Percentiles rank a stretch among this genome's conserved stretches.
These are phyloP conservation scores for Holcopasites calliopsidis DNA, from an alignment of 1,140 invertebrate species.

Conservation along the genomic window DNA sequence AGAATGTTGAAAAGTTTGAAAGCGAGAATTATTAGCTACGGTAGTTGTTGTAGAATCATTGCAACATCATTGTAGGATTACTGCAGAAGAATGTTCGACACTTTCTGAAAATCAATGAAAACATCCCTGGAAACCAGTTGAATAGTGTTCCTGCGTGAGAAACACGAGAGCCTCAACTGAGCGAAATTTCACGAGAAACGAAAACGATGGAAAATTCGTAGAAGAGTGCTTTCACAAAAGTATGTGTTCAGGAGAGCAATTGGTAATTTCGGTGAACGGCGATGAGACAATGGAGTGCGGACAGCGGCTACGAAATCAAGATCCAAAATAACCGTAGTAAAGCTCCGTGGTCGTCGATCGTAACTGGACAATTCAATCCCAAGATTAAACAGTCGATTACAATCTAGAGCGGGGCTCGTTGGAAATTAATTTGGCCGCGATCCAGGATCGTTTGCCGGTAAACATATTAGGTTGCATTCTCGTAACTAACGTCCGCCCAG, in stretches of 20 bases:
- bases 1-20: not conserved
- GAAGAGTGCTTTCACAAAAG: too few species aligned
- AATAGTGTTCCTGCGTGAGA: too few species aligned
- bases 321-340: slow-evolving; percentile 10
- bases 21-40: too few species aligned
- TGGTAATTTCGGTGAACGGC: not conserved
- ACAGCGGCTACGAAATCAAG: slow-evolving; percentile 19
- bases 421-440: slow-evolving; percentile 39
- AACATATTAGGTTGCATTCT: slow-evolving; percentile 30
- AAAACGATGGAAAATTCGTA: not conserved
- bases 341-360: slow-evolving; percentile 3
- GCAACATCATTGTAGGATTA: too few species aligned
- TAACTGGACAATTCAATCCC: slow-evolving; percentile 24
- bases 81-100: not conserved
- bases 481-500: slow-evolving; percentile 23
- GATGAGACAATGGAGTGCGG: not conserved
- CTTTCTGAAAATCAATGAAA: not conserved
- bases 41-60: too few species aligned
- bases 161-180: not conserved
- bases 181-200: too few species aligned
- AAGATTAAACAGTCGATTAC: slow-evolving; percentile 43
- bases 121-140: not conserved
- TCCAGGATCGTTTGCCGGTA: slow-evolving; percentile 29
- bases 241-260: not conserved
- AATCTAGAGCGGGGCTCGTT: slow-evolving; percentile 29